Conservation (phyloP, 2,797 vertebrate genomes). For the Anomalospiza imberbis region DNA sequence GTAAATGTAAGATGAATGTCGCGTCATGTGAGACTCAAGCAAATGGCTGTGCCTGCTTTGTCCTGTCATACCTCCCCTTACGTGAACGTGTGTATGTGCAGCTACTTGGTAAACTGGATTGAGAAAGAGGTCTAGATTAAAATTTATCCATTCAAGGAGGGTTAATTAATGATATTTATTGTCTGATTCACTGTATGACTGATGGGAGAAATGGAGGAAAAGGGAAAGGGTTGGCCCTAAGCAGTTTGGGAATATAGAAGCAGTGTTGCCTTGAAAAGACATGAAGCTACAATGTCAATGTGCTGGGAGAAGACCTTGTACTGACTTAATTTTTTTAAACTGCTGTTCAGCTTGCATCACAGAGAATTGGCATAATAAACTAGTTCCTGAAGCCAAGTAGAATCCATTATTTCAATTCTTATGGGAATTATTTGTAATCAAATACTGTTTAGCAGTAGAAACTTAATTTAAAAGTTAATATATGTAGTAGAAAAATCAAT, state of each 20-base stretch:
- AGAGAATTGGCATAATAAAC: background rate
- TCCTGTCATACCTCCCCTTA: background rate
- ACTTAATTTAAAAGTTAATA: background rate
- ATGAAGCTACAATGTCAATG: background rate
- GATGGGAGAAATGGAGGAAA: background rate
- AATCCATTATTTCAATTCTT: background rate
- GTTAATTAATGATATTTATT: background rate
- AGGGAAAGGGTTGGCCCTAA: background rate
- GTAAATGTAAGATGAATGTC: background rate
- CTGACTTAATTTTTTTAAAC: background rate
- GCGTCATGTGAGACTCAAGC: background rate
- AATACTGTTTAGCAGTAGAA: background rate
- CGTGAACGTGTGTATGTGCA: rapidly evolving
- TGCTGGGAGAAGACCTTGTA: background rate
- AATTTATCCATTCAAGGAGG: background rate
- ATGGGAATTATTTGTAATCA: background rate
- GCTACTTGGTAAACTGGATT: background rate
- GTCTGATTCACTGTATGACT: background rate
- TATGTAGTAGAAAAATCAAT: background rate
- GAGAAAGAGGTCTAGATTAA: background rate
- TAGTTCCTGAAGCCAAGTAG: background rate
- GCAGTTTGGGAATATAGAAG: background rate
- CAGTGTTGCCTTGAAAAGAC: background rate
- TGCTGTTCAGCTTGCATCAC: background rate
- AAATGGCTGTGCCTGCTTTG: background rate